These are phyloP conservation scores for Myzus persicae DNA, from an alignment of 1,140 invertebrate species.

Conservation along the genomic window DNA sequence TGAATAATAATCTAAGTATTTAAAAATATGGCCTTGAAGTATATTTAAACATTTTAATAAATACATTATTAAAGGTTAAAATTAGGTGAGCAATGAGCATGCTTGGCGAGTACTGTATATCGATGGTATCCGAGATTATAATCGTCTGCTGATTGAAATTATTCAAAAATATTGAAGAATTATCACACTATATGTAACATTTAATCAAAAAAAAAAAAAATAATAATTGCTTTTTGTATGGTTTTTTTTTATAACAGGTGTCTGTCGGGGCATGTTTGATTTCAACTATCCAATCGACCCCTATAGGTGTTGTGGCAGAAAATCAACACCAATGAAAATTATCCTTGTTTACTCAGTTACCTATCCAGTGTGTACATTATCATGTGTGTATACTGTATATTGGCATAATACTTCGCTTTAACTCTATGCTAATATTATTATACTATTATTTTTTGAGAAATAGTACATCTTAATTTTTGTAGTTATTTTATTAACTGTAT, in stretches of 20 bases:
- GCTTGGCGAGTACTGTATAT: too few relatives aligned
- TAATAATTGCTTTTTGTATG: background rate
- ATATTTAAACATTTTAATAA: too few relatives aligned
- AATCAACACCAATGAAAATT: background rate
- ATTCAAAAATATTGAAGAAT: background rate
- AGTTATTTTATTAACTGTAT: background rate
- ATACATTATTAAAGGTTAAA: too few relatives aligned
- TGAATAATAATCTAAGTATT: too few relatives aligned
- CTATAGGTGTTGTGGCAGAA: background rate
- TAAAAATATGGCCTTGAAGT: too few relatives aligned
- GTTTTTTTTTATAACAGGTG: background rate
- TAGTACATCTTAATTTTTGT: background rate
- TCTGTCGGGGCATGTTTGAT: background rate
- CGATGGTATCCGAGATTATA: background rate
- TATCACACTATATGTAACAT: background rate
- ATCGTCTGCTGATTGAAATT: background rate
- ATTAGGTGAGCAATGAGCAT: too few relatives aligned
- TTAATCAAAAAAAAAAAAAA: background rate
- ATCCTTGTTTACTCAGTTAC: background rate
- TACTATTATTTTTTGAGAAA: background rate
- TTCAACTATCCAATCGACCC: background rate
- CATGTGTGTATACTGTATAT: background rate
- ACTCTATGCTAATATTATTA: background rate
- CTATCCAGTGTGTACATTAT: background rate
- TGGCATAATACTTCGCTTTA: background rate